These are phyloP conservation scores for Acrocera orbiculus DNA, from an alignment of 2,888 invertebrate species.

Conservation along the genomic window DNA sequence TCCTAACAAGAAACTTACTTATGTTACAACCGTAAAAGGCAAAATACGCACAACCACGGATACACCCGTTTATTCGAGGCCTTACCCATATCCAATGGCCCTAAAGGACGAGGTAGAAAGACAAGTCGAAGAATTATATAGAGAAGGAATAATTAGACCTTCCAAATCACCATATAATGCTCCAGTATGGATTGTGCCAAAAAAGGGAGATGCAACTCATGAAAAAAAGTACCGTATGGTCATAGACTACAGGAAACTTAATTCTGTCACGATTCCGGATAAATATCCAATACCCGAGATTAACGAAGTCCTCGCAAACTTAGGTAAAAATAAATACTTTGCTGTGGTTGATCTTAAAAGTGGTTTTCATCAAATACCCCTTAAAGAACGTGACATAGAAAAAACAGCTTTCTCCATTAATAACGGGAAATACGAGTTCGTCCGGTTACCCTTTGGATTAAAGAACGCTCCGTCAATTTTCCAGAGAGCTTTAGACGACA, in stretches of 20 bases:
- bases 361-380: slow-evolving; percentile 3
- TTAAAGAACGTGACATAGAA: slow-evolving; percentile 1
- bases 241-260: slow-evolving; percentile 9
- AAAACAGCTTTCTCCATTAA: slow-evolving; percentile 1
- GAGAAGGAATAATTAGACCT: slow-evolving; percentile 6
- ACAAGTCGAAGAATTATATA: slow-evolving; percentile 6
- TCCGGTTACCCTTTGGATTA: slow-evolving; percentile 1
- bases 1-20: slow-evolving; percentile 2
- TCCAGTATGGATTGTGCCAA: slow-evolving; percentile 4
- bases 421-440: slow-evolving; percentile 3
- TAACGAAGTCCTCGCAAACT: background rate
- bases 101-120: slow-evolving; percentile 4
- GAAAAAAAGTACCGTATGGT: slow-evolving; percentile 7
- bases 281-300: slow-evolving; percentile 9
- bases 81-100: slow-evolving; percentile 5
- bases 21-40: background rate
- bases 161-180: slow-evolving; percentile 1
- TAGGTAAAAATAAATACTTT: slow-evolving; percentile 2
- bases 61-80: slow-evolving; percentile 4
- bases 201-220: slow-evolving; percentile 7
- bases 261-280: slow-evolving; percentile 7
- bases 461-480: slow-evolving; percentile 4
- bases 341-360: slow-evolving; percentile 1
- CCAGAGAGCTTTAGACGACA: background rate
- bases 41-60: slow-evolving; percentile 5